Percentiles rank a stretch among this genome's conserved stretches.
Conservation (phyloP, 1,140 invertebrate genomes). For the Drosophila bifasciata region DNA sequence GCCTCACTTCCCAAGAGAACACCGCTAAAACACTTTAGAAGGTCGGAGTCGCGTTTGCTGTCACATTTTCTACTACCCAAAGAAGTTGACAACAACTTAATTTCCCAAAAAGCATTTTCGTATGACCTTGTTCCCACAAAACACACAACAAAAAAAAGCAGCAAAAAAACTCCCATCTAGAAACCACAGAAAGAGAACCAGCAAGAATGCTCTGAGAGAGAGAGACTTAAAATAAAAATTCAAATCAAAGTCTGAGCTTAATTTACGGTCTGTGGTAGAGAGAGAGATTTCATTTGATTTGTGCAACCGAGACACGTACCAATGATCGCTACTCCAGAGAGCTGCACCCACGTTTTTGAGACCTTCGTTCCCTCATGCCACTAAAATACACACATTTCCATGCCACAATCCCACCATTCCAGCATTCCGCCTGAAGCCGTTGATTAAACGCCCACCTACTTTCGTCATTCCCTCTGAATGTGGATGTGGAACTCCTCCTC, state of each 20-base stretch:
- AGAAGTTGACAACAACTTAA: conserved; percentile 28
- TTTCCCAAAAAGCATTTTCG: conserved; percentile 5
- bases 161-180: too few relatives aligned
- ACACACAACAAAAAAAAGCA: not conserved
- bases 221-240: conserved; percentile 51
- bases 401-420: conserved; percentile 1
- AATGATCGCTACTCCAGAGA: conserved; percentile 2
- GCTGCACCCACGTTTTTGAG: conserved; percentile 45
- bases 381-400: not conserved
- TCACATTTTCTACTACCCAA: too few relatives aligned
- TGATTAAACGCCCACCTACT: conserved; percentile 65
- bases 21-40: too few relatives aligned
- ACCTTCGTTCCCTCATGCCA: conserved; percentile 13
- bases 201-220: too few relatives aligned
- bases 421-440: conserved; percentile 3
- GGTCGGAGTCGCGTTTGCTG: too few relatives aligned
- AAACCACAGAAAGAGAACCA: too few relatives aligned
- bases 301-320: conserved; percentile 54
- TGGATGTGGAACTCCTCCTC: too few relatives aligned
- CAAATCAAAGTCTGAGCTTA: conserved; percentile 55
- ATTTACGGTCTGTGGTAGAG: conserved; percentile 38
- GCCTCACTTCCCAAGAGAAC: too few relatives aligned
- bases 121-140: conserved; percentile 16
- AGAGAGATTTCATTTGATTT: conserved; percentile 22
- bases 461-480: conserved; percentile 23